phyloP scores from a whole-genome alignment of 2,113 vertebrate genomes.

The Mungos mungo region DNA sequence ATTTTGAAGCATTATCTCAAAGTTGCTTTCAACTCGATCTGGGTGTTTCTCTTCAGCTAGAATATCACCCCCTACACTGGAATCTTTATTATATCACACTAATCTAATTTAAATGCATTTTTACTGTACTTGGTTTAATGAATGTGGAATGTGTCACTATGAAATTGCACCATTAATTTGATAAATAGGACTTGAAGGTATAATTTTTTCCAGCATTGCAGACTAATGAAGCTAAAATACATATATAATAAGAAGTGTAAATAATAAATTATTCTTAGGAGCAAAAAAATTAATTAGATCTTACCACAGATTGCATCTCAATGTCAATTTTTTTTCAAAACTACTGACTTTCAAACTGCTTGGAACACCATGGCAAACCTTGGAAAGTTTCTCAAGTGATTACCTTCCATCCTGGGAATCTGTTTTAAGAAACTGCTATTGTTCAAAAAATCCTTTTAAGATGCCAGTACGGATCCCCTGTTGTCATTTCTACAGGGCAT shows the following conservation, averaged over 20 bases:
- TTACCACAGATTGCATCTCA: constrained; percentile 89
- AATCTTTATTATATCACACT: constrained; percentile 91
- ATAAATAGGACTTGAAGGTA: constrained; percentile 93
- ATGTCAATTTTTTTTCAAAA: constrained; percentile 84
- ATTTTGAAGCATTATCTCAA: constrained; percentile 83
- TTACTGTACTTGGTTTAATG: constrained; percentile 91
- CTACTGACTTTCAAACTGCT: constrained; percentile 89
- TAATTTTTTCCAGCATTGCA: constrained; percentile 92
- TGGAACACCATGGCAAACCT: constrained; percentile 79
- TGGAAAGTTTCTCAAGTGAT: constrained; percentile 83
- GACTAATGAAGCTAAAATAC: constrained; percentile 93
- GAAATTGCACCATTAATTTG: constrained; percentile 93
- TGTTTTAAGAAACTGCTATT: constrained; percentile 72
- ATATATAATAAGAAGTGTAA: constrained; percentile 93
- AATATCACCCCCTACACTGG: constrained; percentile 82
- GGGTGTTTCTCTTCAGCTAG: constrained; percentile 85
- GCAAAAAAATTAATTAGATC: constrained; percentile 92
- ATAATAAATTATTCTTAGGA: constrained; percentile 93
- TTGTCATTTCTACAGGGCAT: constrained; percentile 60
- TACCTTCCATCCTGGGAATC: constrained; percentile 68
- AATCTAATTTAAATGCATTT: constrained; percentile 92
- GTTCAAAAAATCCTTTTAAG: constrained; percentile 69
- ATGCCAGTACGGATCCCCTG: constrained; percentile 58
- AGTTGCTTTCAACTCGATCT: constrained; percentile 82
- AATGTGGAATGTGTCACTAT: constrained; percentile 92